phyloP scores from a whole-genome alignment of 1,140 invertebrate genomes.

The Chironomus striatipennis region DNA sequence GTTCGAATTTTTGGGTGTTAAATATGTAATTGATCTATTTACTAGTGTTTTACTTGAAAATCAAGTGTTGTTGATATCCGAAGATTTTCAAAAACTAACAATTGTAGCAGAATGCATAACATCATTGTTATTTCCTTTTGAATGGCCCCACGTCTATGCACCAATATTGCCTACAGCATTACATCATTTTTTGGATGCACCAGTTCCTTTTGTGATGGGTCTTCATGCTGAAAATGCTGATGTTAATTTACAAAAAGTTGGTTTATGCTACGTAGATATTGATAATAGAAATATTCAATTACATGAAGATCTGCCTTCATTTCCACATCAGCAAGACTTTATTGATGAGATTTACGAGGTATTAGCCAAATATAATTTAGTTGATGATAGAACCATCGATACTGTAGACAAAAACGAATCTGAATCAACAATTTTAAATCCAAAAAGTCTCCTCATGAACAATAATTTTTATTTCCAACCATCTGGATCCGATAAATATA shows the following conservation, averaged over 20 bases:
- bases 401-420: constrained; percentile 32
- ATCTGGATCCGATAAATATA: constrained; percentile 33
- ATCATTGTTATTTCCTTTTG: constrained; percentile 85
- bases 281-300: constrained; percentile 85
- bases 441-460: constrained; percentile 30
- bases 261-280: constrained; percentile 92
- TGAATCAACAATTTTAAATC: constrained; percentile 28
- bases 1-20: constrained; percentile 78
- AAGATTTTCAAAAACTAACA: constrained; percentile 94
- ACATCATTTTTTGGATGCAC: constrained; percentile 95
- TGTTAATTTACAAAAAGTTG: constrained; percentile 59
- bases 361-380: constrained; percentile 63
- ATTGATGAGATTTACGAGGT: constrained; percentile 74
- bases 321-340: constrained; percentile 83
- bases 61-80: constrained; percentile 89
- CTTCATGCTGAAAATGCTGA: constrained; percentile 46
- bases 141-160: constrained; percentile 98
- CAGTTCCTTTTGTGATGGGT: constrained; percentile 98
- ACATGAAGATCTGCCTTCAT: constrained; percentile 89
- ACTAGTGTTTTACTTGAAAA: constrained; percentile 94
- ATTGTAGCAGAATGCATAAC: constrained; percentile 91
- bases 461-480: constrained; percentile 19
- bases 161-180: constrained; percentile 93
- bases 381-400: not conserved
- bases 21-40: constrained; percentile 87